Evolutionary conservation across 1,140 invertebrate genomes (phyloP).

Genomic region (Hetaerina americana): DNA sequence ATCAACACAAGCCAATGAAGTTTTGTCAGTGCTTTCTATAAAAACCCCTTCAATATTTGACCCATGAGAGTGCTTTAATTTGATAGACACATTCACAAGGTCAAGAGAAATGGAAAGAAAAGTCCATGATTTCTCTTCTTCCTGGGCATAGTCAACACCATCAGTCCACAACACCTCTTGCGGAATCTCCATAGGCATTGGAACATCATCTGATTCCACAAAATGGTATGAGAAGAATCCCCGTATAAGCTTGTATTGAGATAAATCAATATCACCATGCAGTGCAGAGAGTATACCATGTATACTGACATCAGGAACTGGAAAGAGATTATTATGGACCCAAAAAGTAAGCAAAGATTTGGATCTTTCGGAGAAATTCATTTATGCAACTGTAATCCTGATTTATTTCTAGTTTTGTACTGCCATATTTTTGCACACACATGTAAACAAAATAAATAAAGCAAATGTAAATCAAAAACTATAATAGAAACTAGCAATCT

Average conservation of each 20-base stretch:
- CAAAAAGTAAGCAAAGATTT: too few relatives aligned
- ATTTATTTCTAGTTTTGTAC: too few relatives aligned
- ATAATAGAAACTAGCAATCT: too few relatives aligned
- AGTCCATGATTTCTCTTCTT: constrained; percentile 42
- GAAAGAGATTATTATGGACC: too few relatives aligned
- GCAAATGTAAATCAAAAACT: too few relatives aligned
- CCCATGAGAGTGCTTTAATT: constrained; percentile 43
- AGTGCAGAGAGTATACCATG: constrained; percentile 76
- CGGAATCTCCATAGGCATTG: constrained; percentile 23
- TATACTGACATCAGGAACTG: constrained; percentile 74
- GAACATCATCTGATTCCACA: constrained; percentile 66
- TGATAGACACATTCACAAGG: constrained; percentile 74
- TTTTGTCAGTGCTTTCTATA: constrained; percentile 24
- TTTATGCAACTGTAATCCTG: too few relatives aligned
- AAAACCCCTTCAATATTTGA: background rate
- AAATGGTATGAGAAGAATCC: constrained; percentile 85
- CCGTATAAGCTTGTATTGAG: constrained; percentile 77
- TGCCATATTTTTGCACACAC: too few relatives aligned
- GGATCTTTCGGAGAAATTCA: too few relatives aligned
- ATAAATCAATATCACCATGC: constrained; percentile 64
- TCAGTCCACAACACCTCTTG: constrained; percentile 6
- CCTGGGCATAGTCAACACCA: background rate
- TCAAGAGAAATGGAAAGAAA: constrained; percentile 67
- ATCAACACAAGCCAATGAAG: constrained; percentile 71
- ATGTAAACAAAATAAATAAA: too few relatives aligned